Conservation (phyloP, 1,140 invertebrate species). For the Arion vulgaris region DNA sequence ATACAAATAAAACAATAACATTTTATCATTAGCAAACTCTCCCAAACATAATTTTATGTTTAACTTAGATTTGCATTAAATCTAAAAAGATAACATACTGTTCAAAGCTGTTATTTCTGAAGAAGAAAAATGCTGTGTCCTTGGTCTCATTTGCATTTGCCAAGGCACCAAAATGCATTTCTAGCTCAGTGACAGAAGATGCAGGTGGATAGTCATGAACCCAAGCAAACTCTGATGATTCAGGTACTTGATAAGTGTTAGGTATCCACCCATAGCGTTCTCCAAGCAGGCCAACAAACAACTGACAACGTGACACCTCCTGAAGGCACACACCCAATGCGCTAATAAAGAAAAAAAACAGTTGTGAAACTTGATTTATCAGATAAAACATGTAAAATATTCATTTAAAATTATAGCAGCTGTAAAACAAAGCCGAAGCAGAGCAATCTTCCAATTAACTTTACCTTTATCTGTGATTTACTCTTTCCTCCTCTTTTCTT, state of each 20-base stretch:
- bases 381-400: too few relatives aligned
- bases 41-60: too few relatives aligned
- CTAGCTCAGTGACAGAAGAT: constrained; percentile 74
- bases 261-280: constrained; percentile 72
- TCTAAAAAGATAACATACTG: constrained; percentile 46
- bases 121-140: constrained; percentile 71
- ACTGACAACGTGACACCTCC: constrained; percentile 71
- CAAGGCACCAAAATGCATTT: constrained; percentile 71
- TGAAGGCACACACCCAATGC: constrained; percentile 73
- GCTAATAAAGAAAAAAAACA: constrained; percentile 54
- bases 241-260: constrained; percentile 59
- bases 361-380: too few relatives aligned
- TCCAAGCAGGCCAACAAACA: constrained; percentile 74
- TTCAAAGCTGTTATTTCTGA: constrained; percentile 66
- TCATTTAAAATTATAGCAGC: too few relatives aligned
- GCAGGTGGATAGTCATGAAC: constrained; percentile 65
- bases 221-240: constrained; percentile 70
- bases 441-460: too few relatives aligned
- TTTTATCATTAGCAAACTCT: too few relatives aligned
- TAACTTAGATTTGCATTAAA: not conserved
- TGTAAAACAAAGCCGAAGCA: too few relatives aligned
- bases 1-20: too few relatives aligned
- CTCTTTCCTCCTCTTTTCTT: too few relatives aligned
- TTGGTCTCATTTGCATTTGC: constrained; percentile 47
- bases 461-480: too few relatives aligned